Base-by-base conservation (phyloP, 2,797 vertebrate genomes). In the Melanotaenia nigrans region DNA sequence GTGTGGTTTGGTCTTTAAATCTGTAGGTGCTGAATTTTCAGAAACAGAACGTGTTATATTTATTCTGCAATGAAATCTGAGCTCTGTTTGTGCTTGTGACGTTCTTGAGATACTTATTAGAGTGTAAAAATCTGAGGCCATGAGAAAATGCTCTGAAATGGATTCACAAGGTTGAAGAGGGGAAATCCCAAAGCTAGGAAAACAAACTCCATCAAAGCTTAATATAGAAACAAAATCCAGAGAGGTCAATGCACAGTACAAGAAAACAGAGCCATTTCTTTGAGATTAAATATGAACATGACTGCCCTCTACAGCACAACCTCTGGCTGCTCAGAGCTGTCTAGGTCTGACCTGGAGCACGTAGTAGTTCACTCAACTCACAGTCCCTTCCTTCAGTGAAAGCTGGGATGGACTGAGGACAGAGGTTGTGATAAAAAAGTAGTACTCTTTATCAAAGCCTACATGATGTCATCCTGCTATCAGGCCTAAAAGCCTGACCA, bases 131-230 rank as follows among this genome's bases (percentile, higher is more conserved):
- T 81, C 42, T 82, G 67, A 79, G 84, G 79, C 88, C 90, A 89
- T 93, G 89, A 91, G 90, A 94, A 92, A 90, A 85, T 40, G 71
- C 49, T 75, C 73, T 33, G 54, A 28, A 72, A 74, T 67, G 51
- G 78, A 87, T 90, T 93, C 89, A 88, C 90, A 90, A 86, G 86
- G 82, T 83, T 83, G 64, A 61, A 78, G 71, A 77, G 73, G 76
- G 74, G 69, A 79, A 72, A 72, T 85, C 51, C 60, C 73, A 79
- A 82, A 83, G 76, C 80, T 77, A 35, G 28, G 55, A 83, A 87
- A 92, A 89, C 70, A 90, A 89, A 80, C 61, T 74, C 36, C 54
- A 76, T 75, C 62, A 74, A 77, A 76, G 71, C 86, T 80, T 78
- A 82, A 85, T 85, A 82, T 86, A 87, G 84, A 85, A 86, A 75